These are phyloP conservation scores for Dendrocincla tyrannina DNA, from an alignment of 2,797 vertebrate species.

Conservation along the genomic window DNA sequence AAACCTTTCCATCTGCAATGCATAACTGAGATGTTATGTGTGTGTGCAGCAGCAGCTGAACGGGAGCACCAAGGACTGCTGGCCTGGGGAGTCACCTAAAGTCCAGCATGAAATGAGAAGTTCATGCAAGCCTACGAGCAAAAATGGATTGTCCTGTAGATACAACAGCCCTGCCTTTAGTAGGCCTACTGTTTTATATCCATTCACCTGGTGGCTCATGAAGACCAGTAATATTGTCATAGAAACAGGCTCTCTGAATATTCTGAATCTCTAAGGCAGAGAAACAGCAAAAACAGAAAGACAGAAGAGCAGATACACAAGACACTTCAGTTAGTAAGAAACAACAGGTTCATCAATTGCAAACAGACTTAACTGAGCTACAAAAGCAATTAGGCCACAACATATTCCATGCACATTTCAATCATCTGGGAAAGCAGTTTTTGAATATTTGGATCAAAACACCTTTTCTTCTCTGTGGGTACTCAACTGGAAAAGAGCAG, in stretches of 20 bases:
- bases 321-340: conserved; percentile 78
- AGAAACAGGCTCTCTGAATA: conserved; percentile 98
- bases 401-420: conserved; percentile 61
- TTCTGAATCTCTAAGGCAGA: conserved; percentile 94
- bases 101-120: conserved; percentile 79
- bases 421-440: not conserved
- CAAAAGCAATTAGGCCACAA: conserved; percentile 43
- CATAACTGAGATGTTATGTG: conserved; percentile 68
- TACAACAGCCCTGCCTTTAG: conserved; percentile 73
- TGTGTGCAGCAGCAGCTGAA: conserved; percentile 71
- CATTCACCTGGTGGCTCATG: conserved; percentile 95
- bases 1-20: conserved; percentile 66
- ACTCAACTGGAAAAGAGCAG: conserved; percentile 6
- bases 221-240: conserved; percentile 97
- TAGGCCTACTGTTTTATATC: conserved; percentile 77
- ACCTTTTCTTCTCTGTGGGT: not conserved
- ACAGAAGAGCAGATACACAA: conserved; percentile 80
- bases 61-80: conserved; percentile 59
- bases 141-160: conserved; percentile 75
- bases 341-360: conserved; percentile 70
- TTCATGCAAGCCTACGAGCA: conserved; percentile 89
- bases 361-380: conserved; percentile 72
- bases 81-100: conserved; percentile 67
- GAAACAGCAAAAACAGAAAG: conserved; percentile 79
- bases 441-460: not conserved